Evolutionary conservation across 2,888 invertebrate species (phyloP), one percentile per base, ranked within the genome.

Genomic region (Drosophila conformis): DNA sequence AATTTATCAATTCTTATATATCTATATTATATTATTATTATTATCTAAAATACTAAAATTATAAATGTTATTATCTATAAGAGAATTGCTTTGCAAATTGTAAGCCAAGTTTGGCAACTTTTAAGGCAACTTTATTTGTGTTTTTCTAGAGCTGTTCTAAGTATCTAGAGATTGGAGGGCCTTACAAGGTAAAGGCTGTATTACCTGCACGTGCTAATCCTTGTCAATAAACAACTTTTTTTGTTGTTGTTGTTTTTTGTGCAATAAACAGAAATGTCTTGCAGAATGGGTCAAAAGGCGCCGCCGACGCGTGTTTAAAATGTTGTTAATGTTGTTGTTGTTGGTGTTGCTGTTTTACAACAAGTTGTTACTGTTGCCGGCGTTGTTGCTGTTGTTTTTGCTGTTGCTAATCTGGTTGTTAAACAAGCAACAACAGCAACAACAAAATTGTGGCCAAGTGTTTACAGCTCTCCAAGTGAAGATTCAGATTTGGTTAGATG

Each of bases 341-440:
- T 7, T 21, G 46, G 0, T 21, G 21, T 35, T 67, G 46, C 40
- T 59, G 70, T 71, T 70, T 61, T 66, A 73, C 64, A 73, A 64
- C 33, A 52, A 60, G 63, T 61, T 63, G 60, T 54, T 71, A 8
- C 4, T 25, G 46, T 25, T 46, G 46, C 25, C 15, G 8, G 53
- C 33, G 42, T 49, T 65, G 57, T 21, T 58, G 57, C 35, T 57
- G 49, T 25, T 61, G 15, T 29, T 60, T 15, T 42, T 56, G 60
- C 21, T 66, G 69, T 61, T 48, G 74, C 56, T 76, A 64, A 71
- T 71, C 68, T 74, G 66, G 61, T 75, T 70, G 80, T 72, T 68
- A 31, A 80, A 79, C 70, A 80, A 66, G 76, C 59, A 63, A 75
- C 31, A 52, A 21, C 31, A 49, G 15, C 7, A 25, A 48, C 18